Evolutionary conservation across 1,140 invertebrate genomes (phyloP).

Genomic region (Parapsyche elsis): DNA sequence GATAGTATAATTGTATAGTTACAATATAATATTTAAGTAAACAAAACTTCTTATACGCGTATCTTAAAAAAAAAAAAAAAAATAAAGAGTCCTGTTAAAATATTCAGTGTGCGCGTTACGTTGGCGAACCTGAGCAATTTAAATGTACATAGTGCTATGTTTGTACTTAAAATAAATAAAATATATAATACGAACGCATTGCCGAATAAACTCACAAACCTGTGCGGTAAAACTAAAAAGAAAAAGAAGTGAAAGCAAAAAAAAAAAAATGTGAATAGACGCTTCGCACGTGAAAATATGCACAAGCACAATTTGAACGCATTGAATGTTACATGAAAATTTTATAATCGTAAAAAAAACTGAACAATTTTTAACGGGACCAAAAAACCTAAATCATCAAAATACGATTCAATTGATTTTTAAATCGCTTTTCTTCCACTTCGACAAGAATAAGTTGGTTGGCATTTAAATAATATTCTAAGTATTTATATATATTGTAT

Average conservation of each 20-base stretch:
- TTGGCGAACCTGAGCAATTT: conserved; percentile 21
- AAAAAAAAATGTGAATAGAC: not conserved
- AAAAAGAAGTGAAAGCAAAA: conserved; percentile 18
- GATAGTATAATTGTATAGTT: conserved; percentile 17
- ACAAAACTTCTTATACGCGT: not conserved
- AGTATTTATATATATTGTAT: conserved; percentile 39
- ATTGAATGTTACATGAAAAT: conserved; percentile 3
- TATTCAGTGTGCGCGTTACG: conserved; percentile 19
- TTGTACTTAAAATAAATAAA: conserved; percentile 22
- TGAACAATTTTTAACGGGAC: conserved; percentile 35
- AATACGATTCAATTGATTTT: not conserved
- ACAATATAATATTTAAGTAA: not conserved
- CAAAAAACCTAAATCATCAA: conserved; percentile 21
- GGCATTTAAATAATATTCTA: conserved; percentile 42
- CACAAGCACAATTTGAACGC: conserved; percentile 5
- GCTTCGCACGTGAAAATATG: not conserved
- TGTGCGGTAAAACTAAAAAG: conserved; percentile 11
- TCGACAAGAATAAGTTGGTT: not conserved
- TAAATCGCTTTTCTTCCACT: conserved; percentile 24
- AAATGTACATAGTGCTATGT: conserved; percentile 17
- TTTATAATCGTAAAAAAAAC: conserved; percentile 8
- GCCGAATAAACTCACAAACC: conserved; percentile 21
- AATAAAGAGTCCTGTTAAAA: conserved; percentile 17
- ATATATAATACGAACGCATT: conserved; percentile 19
- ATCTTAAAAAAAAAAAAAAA: conserved; percentile 4